These are phyloP conservation scores for Urocolius indicus DNA, from an alignment of 2,113 vertebrate species.

Conservation along the genomic window DNA sequence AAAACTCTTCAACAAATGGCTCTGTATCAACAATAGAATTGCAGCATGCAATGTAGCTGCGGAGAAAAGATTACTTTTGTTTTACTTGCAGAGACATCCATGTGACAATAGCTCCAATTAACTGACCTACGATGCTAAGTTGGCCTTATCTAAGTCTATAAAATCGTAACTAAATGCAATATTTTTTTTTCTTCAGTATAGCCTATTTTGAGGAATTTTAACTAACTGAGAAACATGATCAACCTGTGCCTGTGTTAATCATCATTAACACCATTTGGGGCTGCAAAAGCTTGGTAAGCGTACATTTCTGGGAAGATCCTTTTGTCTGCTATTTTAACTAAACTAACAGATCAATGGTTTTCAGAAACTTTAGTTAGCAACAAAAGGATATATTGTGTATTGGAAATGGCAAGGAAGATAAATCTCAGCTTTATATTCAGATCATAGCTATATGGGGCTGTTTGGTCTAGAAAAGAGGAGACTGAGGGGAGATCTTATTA, in stretches of 20 bases:
- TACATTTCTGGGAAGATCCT: neutral
- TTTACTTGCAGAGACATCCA: neutral
- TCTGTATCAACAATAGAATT: neutral
- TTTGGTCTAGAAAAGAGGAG: too few relatives aligned
- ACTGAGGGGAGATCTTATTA: too few relatives aligned
- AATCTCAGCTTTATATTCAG: neutral
- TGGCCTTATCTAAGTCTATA: neutral
- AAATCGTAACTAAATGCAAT: neutral
- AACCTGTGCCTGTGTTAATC: neutral
- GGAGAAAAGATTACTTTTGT: neutral
- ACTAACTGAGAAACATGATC: neutral
- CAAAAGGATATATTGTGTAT: neutral
- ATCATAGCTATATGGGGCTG: neutral
- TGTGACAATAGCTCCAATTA: neutral
- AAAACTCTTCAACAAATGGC: neutral
- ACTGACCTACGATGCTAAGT: neutral
- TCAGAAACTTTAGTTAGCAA: neutral
- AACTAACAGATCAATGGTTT: neutral
- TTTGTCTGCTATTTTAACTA: neutral
- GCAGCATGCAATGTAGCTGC: neutral
- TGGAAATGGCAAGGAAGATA: neutral
- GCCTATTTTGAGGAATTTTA: neutral
- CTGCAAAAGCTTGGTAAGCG: neutral
- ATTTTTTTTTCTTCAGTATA: neutral
- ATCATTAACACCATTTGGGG: neutral